phyloP scores from a whole-genome alignment of 1,140 invertebrate genomes.

The Drosophila miranda region DNA sequence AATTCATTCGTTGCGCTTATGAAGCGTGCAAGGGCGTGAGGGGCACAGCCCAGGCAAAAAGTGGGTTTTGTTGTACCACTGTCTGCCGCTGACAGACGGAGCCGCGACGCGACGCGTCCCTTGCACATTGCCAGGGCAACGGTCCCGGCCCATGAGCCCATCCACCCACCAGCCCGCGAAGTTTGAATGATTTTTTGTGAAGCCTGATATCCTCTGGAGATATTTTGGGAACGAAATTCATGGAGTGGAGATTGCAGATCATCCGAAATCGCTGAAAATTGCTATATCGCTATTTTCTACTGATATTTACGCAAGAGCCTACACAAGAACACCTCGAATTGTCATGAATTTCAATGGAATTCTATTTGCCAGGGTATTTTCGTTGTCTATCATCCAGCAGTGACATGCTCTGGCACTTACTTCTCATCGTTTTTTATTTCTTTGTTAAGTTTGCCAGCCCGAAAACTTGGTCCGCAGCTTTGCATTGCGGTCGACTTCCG shows the following conservation, averaged over 20 bases:
- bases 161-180: conserved; percentile 18
- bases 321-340: no score
- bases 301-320: no score
- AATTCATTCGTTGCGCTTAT: conserved; percentile 81
- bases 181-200: conserved; percentile 25
- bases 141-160: conserved; percentile 6
- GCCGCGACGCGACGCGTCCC: conserved; percentile 12
- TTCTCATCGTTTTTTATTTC: conserved; percentile 33
- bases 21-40: conserved; percentile 61
- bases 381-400: background rate
- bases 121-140: conserved; percentile 51
- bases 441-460: conserved; percentile 61
- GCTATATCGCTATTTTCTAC: background rate
- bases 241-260: no score
- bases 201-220: conserved; percentile 16
- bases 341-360: no score
- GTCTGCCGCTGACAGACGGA: conserved; percentile 36
- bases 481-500: conserved; percentile 60
- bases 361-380: background rate
- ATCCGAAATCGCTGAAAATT: no score
- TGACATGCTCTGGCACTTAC: conserved; percentile 24
- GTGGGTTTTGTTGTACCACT: conserved; percentile 2
- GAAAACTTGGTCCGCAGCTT: conserved; percentile 66
- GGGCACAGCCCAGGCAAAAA: background rate
- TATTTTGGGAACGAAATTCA: no score